A percentile compares a stretch with the other conserved stretches of the same genome.
phyloP scores from a whole-genome alignment of 2,113 vertebrate genomes.

The Protomyctophum bolini region DNA sequence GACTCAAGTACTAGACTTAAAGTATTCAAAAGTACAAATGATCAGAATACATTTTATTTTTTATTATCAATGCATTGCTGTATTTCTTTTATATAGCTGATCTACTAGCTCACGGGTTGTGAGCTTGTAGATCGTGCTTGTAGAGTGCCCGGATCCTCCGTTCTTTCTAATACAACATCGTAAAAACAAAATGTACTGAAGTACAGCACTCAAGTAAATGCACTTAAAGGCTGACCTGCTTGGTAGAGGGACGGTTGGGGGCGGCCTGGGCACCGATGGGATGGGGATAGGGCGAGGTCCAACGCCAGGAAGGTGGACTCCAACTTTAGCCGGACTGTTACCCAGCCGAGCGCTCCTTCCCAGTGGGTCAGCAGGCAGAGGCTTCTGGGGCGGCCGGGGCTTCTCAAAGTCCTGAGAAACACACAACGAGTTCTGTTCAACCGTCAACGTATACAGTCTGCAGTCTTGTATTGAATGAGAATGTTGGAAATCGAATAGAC shows the following conservation, averaged over 20 bases:
- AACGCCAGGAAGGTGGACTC: constrained; percentile 34
- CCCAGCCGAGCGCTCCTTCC: constrained; percentile 66
- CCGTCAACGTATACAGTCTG: too few relatives aligned
- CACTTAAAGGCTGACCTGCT: constrained; percentile 76
- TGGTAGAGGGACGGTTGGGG: constrained; percentile 69
- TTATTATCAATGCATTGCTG: too few relatives aligned
- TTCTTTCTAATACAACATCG: neutral
- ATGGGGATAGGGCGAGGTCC: constrained; percentile 46
- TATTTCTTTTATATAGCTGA: too few relatives aligned
- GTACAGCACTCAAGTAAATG: too few relatives aligned
- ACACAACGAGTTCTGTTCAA: neutral
- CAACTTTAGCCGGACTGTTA: neutral
- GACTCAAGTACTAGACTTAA: too few relatives aligned
- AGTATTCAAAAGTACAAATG: too few relatives aligned
- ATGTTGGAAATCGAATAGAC: too few relatives aligned
- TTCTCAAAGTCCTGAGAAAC: constrained; percentile 80
- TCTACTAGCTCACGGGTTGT: too few relatives aligned
- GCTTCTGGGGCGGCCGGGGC: constrained; percentile 89
- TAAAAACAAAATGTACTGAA: neutral
- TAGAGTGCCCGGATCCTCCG: neutral
- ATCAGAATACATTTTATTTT: too few relatives aligned
- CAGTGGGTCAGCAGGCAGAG: constrained; percentile 88
- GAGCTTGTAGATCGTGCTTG: too few relatives aligned
- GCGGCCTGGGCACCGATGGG: constrained; percentile 62
- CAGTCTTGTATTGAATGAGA: too few relatives aligned